Base-by-base conservation (phyloP, 2,888 invertebrate genomes). In the Merodon equestris region DNA sequence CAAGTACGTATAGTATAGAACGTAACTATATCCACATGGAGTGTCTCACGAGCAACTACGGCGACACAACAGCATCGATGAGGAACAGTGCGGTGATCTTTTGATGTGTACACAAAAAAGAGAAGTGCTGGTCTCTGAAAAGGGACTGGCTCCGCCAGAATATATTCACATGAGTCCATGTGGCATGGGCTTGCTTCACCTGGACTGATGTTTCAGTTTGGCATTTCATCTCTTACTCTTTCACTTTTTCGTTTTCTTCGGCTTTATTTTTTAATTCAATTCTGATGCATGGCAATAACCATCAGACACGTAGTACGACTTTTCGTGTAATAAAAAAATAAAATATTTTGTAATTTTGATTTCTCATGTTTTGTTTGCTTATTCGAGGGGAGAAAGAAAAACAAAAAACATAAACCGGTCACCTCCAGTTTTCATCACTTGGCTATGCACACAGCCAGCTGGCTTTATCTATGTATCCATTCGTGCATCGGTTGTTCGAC, bases 371-470 rank as follows among this genome's bases (percentile, higher is more conserved):
- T 63, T 48, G 9, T 34, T 36, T 48, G 9, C 42, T 36, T 18
- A 58, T 51, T 47, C 27, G 51, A 53, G 4, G 53, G 1, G 12
- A 4, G 27, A 1, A 47, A 36, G 53, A 14, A 13, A 27, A 53
- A 54, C 45, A 51, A 48, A 17, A 5, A 48, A 27, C 27, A 27
- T 4, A 60, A 71, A 66, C 60, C 34, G 60, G 71, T 76, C 66
- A 71, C 48, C 76, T 71, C 66, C 64, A 56, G 45, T 60, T 68
- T n/a, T n/a, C n/a, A n/a, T n/a, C 45, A 54, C 47, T 50, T 56
- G 54, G 34, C 45, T 56, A 42, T 61, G 66, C 51, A 56, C 27
- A 27, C n/a, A n/a, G n/a, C n/a, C n/a, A n/a, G n/a, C n/a, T n/a
- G n/a, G 7, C 27, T 27, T 4, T 27, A 27, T 27, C 27, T 71